Base-by-base conservation (phyloP, 2,888 invertebrate species). In the Tortrix viridana region DNA sequence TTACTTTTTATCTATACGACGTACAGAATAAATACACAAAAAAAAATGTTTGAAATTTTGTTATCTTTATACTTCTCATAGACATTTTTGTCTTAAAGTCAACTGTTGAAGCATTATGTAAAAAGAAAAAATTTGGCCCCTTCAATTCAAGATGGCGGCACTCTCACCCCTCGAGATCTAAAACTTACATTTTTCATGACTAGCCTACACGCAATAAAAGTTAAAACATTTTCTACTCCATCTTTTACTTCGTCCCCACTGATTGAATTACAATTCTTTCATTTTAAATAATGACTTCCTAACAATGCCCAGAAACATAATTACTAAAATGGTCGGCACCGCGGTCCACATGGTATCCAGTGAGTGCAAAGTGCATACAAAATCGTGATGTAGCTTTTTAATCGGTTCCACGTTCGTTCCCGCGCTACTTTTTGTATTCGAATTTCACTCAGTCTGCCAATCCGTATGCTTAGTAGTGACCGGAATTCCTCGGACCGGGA, bases 361-460 rank as follows among this genome's bases (percentile, higher is more conserved):
- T 85, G 86, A 90, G 90, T 91, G 89, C 92, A 92, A 90, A 92
- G 90, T 89, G 92, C 90, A 92, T 89, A 89, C 89, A 87, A 84
- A 91, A 90, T 91, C 92, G 92, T 92, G 92, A 91, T 92, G 92
- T 82, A 87, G 88, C 85, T 86, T 86, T 91, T 92, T 91, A 92
- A 91, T 91, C 92, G 91, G 85, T 91, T 90, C 83, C 91, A 90
- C 90, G 90, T 88, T 89, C 83, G 83, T 88, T 87, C 85, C 85
- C 85, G 87, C 82, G 85, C 84, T 85, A 86, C 86, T 89, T 91
- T 91, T 91, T 89, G 89, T 88, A 87, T 89, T 89, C 87, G 84
- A 82, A 88, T 88, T 89, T 89, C 86, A 87, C 85, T 86, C 69
- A 70, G 74, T 67, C 84, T 77, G 82, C 87, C 86, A 86, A 89